phyloP scores from a whole-genome alignment of 2,797 vertebrate genomes.

The Numenius phaeopus region DNA sequence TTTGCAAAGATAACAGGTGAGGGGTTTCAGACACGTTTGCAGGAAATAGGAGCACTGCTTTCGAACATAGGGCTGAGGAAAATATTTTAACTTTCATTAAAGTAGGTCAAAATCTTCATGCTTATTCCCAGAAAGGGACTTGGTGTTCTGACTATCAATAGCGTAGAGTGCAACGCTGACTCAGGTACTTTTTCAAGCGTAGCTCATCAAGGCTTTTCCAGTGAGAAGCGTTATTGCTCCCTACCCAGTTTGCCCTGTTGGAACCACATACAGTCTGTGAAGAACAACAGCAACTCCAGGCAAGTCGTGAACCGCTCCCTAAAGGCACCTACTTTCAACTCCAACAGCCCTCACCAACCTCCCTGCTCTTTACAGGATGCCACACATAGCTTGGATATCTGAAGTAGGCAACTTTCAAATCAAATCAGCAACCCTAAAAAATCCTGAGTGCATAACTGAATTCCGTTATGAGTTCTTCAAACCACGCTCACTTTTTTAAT shows the following conservation, averaged over 20 bases:
- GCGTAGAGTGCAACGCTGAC: not conserved
- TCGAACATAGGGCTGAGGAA: not conserved
- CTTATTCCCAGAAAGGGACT: conserved; percentile 38
- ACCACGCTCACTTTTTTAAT: not conserved
- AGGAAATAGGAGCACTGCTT: not conserved
- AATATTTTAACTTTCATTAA: not conserved
- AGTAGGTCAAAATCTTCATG: conserved; percentile 50
- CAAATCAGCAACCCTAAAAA: not conserved
- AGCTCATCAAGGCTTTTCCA: not conserved
- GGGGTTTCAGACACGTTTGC: not conserved
- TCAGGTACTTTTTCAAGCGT: not conserved
- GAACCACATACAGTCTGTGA: not conserved
- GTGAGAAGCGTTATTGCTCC: not conserved
- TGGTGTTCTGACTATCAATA: conserved; percentile 10
- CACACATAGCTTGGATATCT: not conserved
- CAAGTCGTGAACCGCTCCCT: not conserved
- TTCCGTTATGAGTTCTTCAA: not conserved
- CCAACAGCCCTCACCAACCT: not conserved
- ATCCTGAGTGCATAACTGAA: not conserved
- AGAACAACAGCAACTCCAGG: not conserved
- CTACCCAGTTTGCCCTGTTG: not conserved
- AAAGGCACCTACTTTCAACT: not conserved
- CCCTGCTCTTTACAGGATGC: not conserved
- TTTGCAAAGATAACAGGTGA: not conserved
- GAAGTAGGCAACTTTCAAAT: not conserved